Percentiles rank a stretch among this genome's conserved stretches.
phyloP scores from a whole-genome alignment of 2,888 invertebrate genomes.

The Sturmia bella region DNA sequence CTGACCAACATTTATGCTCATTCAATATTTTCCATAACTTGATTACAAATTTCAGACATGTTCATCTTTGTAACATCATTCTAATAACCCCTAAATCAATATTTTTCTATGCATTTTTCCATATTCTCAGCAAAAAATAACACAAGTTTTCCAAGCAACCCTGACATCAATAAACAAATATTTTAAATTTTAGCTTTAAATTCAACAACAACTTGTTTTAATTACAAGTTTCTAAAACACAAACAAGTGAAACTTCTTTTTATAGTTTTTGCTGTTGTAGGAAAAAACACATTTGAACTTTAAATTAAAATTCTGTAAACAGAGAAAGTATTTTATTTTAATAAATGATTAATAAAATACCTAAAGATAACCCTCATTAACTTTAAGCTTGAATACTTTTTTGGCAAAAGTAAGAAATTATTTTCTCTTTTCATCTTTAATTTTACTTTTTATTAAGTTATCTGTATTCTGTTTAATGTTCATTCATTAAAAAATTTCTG shows the following conservation, averaged over 20 bases:
- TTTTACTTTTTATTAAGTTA: background rate
- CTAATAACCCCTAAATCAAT: too few relatives aligned
- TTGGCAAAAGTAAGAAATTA: slow-evolving; percentile 3
- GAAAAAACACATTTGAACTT: slow-evolving; percentile 32
- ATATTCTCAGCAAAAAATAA: background rate
- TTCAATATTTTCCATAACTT: too few relatives aligned
- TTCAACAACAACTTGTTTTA: slow-evolving; percentile 46
- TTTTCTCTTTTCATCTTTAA: slow-evolving; percentile 6
- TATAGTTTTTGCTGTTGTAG: slow-evolving; percentile 1
- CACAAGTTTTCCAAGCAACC: slow-evolving; percentile 38
- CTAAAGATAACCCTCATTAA: background rate
- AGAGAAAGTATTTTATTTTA: slow-evolving; percentile 49
- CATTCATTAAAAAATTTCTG: slow-evolving; percentile 62
- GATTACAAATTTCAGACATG: too few relatives aligned
- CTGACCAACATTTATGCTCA: too few relatives aligned
- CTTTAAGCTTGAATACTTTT: slow-evolving; percentile 8
- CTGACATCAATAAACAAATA: slow-evolving; percentile 50
- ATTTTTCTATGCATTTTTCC: background rate
- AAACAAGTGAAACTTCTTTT: slow-evolving; percentile 52
- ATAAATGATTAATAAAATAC: background rate
- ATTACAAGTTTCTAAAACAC: slow-evolving; percentile 25
- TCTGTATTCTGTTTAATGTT: slow-evolving; percentile 28
- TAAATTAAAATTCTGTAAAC: slow-evolving; percentile 42
- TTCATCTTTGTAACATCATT: too few relatives aligned
- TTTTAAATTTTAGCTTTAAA: slow-evolving; percentile 23